Evolutionary conservation across 2,888 invertebrate species (phyloP).

Genomic region (Melanargia galathea): DNA sequence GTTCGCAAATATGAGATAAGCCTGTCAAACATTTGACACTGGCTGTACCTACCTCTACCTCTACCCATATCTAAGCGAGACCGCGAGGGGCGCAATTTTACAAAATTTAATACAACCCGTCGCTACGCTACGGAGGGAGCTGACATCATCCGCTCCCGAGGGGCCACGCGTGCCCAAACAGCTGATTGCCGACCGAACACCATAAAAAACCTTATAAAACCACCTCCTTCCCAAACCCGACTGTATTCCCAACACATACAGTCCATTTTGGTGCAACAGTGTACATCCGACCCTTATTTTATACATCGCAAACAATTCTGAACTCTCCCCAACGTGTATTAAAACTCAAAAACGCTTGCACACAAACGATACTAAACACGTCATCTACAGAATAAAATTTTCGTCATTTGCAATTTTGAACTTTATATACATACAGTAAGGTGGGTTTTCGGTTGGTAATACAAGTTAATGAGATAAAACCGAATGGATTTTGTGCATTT

Average conservation of each 20-base stretch:
- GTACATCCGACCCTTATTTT: slow-evolving; percentile 58
- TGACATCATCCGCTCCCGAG: slow-evolving; percentile 67
- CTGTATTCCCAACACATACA: slow-evolving; percentile 37
- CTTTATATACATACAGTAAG: slow-evolving; percentile 45
- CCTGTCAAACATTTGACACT: slow-evolving; percentile 37
- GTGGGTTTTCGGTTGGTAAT: slow-evolving; percentile 44
- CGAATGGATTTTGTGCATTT: slow-evolving; percentile 80
- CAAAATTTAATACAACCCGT: slow-evolving; percentile 65
- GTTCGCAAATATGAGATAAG: slow-evolving; percentile 30
- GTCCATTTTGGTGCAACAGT: slow-evolving; percentile 33
- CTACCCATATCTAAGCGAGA: slow-evolving; percentile 28
- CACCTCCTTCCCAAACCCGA: slow-evolving; percentile 42
- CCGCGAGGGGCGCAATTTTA: slow-evolving; percentile 52
- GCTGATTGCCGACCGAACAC: slow-evolving; percentile 76
- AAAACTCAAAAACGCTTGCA: slow-evolving; percentile 56
- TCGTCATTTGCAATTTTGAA: slow-evolving; percentile 41
- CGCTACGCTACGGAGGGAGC: slow-evolving; percentile 54
- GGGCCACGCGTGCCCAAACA: slow-evolving; percentile 78
- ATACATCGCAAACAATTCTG: slow-evolving; percentile 46
- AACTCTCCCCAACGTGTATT: slow-evolving; percentile 49
- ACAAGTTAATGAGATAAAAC: slow-evolving; percentile 69
- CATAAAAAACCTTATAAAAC: slow-evolving; percentile 70
- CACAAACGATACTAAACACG: slow-evolving; percentile 53
- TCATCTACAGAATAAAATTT: slow-evolving; percentile 61
- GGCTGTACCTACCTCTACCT: slow-evolving; percentile 27